A percentile compares a stretch with the other conserved stretches of the same genome.
Conservation (phyloP, 2,797 vertebrate genomes). For the Enteromius treurensis region DNA sequence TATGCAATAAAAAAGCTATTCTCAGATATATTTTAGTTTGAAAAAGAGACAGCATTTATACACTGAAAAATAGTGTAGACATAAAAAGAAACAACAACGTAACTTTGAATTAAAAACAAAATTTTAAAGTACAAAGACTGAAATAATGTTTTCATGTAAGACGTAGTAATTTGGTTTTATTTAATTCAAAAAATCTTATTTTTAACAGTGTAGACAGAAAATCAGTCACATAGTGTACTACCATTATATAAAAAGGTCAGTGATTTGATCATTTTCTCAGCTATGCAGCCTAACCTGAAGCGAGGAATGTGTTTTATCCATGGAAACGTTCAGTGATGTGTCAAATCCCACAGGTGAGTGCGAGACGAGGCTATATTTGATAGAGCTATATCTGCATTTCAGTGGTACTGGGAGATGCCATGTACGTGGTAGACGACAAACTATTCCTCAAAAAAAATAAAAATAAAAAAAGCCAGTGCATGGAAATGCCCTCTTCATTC, state of each 20-base stretch:
- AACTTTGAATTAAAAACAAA: not conserved
- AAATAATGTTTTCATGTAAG: not conserved
- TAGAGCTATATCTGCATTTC: not conserved
- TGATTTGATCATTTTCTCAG: constrained; percentile 7
- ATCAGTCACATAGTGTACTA: not conserved
- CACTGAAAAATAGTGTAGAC: not conserved
- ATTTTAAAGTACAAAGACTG: not conserved
- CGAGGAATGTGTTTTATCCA: constrained; percentile 36
- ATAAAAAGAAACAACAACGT: not conserved
- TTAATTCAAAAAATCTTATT: not conserved
- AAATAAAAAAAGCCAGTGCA: not conserved
- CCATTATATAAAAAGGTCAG: constrained; percentile 19
- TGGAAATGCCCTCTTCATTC: not conserved
- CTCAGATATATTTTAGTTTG: not conserved
- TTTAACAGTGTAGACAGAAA: not conserved
- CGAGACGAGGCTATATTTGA: constrained; percentile 21
- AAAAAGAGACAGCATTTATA: not conserved
- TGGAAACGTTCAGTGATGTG: constrained; percentile 34
- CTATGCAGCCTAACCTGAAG: constrained; percentile 24
- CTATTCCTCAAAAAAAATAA: not conserved
- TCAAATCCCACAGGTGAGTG: constrained; percentile 41
- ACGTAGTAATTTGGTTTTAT: not conserved
- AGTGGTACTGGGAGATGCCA: not conserved
- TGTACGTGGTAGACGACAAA: not conserved
- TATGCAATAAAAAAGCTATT: not conserved